Conservation (phyloP, 2,888 invertebrate species). For the Heterodera filipjevi region DNA sequence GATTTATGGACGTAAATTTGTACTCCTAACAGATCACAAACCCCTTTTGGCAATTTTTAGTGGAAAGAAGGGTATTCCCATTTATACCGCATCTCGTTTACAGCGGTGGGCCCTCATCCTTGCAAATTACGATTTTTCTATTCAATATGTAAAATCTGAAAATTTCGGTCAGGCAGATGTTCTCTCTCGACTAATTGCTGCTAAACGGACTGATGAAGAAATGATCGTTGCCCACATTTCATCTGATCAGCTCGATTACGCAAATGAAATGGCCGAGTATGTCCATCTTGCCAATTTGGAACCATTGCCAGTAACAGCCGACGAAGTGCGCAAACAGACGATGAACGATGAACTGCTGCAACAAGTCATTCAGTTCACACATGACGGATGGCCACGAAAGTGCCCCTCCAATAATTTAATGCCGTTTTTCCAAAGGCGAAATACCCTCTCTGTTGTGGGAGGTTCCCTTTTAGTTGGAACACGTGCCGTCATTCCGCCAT, state of each 20-base stretch:
- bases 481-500: conserved; percentile 47
- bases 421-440: not conserved
- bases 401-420: not conserved
- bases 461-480: not conserved
- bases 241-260: not conserved
- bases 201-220: conserved; percentile 12
- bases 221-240: not conserved
- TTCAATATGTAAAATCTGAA: conserved; percentile 55
- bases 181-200: conserved; percentile 54
- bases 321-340: not conserved
- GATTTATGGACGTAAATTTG: conserved; percentile 66
- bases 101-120: no score
- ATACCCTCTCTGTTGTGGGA: not conserved
- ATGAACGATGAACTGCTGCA: not conserved
- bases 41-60: conserved; percentile 63
- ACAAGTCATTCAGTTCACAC: not conserved
- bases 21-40: conserved; percentile 52
- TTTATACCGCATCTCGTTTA: no score
- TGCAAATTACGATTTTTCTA: conserved; percentile 64
- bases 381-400: not conserved
- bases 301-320: not conserved
- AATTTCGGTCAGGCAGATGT: conserved; percentile 64
- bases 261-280: not conserved
- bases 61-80: conserved; percentile 6
- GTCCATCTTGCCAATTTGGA: not conserved